phyloP scores from a whole-genome alignment of 1,140 invertebrate genomes.

The Tetramorium parvispinum region DNA sequence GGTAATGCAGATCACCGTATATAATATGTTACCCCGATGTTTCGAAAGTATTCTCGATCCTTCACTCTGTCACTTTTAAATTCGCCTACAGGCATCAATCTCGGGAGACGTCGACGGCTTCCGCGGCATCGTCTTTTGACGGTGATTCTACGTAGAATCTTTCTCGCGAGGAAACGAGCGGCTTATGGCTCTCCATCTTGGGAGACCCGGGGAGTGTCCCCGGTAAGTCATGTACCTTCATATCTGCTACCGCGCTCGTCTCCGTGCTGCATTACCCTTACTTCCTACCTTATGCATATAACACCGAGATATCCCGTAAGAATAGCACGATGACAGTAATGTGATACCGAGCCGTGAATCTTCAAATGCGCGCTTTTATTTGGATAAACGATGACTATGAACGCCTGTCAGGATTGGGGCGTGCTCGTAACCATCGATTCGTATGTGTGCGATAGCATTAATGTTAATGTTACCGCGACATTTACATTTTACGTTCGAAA shows the following conservation, averaged over 20 bases:
- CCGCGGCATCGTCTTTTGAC: conserved; percentile 57
- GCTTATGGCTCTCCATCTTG: conserved; percentile 49
- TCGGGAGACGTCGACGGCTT: conserved; percentile 55
- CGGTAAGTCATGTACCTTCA: conserved; percentile 58
- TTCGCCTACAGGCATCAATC: conserved; percentile 64
- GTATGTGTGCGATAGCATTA: background rate
- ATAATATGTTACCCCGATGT: conserved; percentile 52
- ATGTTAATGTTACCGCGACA: background rate
- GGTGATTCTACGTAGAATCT: conserved; percentile 49
- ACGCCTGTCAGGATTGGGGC: background rate
- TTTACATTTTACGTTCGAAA: background rate
- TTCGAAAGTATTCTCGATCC: conserved; percentile 52
- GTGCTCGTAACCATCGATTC: background rate
- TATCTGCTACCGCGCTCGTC: conserved; percentile 11
- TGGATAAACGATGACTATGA: background rate
- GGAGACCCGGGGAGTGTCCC: background rate
- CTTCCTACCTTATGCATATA: conserved; percentile 25
- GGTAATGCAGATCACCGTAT: conserved; percentile 28
- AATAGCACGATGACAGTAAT: conserved; percentile 51
- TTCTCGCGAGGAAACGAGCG: conserved; percentile 38
- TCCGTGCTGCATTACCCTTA: conserved; percentile 49
- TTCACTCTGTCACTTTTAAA: conserved; percentile 63
- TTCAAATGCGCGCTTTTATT: conserved; percentile 8
- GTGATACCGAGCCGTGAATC: conserved; percentile 43
- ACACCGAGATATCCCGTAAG: conserved; percentile 42